Evolutionary conservation across 1,140 invertebrate species (phyloP).

Genomic region (Plectus sambesii): DNA sequence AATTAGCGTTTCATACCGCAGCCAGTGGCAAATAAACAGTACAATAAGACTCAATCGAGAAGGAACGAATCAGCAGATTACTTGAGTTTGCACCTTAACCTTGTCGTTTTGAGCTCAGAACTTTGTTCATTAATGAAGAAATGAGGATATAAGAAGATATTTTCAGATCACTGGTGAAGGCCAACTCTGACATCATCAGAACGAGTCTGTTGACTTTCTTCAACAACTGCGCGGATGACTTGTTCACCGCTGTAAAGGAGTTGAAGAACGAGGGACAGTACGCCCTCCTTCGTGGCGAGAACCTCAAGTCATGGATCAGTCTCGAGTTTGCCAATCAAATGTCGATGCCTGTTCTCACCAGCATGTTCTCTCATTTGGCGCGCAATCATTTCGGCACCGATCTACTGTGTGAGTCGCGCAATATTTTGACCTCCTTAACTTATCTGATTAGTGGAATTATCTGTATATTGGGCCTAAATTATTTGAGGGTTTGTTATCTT

Average conservation of each 20-base stretch:
- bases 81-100: background rate
- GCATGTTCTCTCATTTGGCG: slow-evolving; percentile 93
- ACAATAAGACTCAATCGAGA: too few relatives aligned
- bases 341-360: slow-evolving; percentile 63
- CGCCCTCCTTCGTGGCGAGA: slow-evolving; percentile 85
- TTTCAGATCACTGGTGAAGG: slow-evolving; percentile 76
- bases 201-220: slow-evolving; percentile 98
- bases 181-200: slow-evolving; percentile 94
- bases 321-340: slow-evolving; percentile 45
- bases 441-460: too few relatives aligned
- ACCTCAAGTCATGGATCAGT: slow-evolving; percentile 67
- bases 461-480: too few relatives aligned
- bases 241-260: slow-evolving; percentile 85
- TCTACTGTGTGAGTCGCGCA: slow-evolving; percentile 69
- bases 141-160: too few relatives aligned
- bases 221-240: slow-evolving; percentile 94
- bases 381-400: slow-evolving; percentile 92
- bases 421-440: too few relatives aligned
- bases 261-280: slow-evolving; percentile 79
- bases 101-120: too few relatives aligned
- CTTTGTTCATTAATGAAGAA: background rate
- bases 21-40: too few relatives aligned
- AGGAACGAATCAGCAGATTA: background rate
- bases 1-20: too few relatives aligned
- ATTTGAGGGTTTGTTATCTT: background rate